These are phyloP conservation scores for Adineta ricciae DNA, from an alignment of 2,888 invertebrate genomes.

Conservation along the genomic window DNA sequence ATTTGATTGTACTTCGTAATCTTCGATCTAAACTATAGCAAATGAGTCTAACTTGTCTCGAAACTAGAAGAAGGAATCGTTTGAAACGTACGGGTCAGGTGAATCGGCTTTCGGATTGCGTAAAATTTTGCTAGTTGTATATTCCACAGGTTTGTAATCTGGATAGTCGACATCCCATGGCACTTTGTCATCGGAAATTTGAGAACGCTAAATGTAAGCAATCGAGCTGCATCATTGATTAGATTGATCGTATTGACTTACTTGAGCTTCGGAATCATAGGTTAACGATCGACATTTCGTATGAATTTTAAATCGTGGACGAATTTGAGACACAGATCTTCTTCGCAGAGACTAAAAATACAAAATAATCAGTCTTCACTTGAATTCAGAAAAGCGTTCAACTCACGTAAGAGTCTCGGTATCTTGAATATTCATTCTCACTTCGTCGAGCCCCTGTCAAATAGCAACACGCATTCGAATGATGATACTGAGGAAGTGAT, in stretches of 20 bases:
- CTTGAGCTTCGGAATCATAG: neutral
- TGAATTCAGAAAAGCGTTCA: neutral
- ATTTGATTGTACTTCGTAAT: conserved; percentile 28
- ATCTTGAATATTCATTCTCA: neutral
- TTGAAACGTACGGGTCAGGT: conserved; percentile 7
- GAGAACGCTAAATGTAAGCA: neutral
- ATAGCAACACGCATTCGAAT: neutral
- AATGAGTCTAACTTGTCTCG: neutral
- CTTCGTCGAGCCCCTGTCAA: neutral
- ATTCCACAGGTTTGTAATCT: conserved; percentile 27
- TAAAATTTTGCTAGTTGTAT: conserved; percentile 24
- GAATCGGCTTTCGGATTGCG: conserved; percentile 29
- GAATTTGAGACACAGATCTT: neutral
- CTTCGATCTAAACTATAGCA: neutral
- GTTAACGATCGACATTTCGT: neutral
- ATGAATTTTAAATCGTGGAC: neutral
- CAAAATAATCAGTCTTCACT: no score
- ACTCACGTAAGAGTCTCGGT: neutral
- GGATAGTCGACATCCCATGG: conserved; percentile 25
- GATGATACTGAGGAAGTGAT: neutral
- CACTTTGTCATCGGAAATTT: conserved; percentile 31
- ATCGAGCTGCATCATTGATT: no score
- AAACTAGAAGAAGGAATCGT: neutral
- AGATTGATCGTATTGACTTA: neutral
- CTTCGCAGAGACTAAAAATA: neutral